phyloP scores from a whole-genome alignment of 2,797 vertebrate genomes.

The Xenops minutus region DNA sequence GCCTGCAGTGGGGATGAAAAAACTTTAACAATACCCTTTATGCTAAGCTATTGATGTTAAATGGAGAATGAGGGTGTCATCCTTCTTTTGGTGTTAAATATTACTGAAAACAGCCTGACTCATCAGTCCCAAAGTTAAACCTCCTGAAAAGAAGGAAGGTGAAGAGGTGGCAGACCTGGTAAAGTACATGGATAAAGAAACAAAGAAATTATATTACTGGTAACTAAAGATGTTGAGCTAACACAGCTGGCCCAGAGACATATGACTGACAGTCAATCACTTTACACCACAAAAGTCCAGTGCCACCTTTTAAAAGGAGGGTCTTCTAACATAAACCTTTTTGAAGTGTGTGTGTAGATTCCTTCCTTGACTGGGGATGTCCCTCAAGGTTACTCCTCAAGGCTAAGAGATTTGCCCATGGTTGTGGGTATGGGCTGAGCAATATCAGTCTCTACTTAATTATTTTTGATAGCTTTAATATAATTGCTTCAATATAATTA shows the following conservation, averaged over 20 bases:
- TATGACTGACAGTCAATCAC: not conserved
- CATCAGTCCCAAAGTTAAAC: not conserved
- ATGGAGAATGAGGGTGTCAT: not conserved
- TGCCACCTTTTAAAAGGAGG: not conserved
- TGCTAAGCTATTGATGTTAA: not conserved
- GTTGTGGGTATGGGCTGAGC: not conserved
- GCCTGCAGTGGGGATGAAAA: not conserved
- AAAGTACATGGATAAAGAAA: not conserved
- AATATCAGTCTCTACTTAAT: not conserved
- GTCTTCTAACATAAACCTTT: not conserved
- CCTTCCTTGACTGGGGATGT: not conserved
- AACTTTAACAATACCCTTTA: not conserved
- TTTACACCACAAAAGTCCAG: not conserved
- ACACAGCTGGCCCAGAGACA: too few species aligned
- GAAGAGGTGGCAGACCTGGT: not conserved
- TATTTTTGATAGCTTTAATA: not conserved
- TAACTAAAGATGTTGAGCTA: not conserved
- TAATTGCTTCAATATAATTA: not conserved
- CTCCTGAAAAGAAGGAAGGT: too few species aligned
- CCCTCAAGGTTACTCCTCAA: not conserved
- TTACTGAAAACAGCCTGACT: not conserved
- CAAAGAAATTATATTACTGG: not conserved
- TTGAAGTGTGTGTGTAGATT: not conserved
- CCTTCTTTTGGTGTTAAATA: not conserved
- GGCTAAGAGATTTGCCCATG: not conserved